phyloP scores from a whole-genome alignment of 2,113 vertebrate genomes.

The Gorsachius goisagi region DNA sequence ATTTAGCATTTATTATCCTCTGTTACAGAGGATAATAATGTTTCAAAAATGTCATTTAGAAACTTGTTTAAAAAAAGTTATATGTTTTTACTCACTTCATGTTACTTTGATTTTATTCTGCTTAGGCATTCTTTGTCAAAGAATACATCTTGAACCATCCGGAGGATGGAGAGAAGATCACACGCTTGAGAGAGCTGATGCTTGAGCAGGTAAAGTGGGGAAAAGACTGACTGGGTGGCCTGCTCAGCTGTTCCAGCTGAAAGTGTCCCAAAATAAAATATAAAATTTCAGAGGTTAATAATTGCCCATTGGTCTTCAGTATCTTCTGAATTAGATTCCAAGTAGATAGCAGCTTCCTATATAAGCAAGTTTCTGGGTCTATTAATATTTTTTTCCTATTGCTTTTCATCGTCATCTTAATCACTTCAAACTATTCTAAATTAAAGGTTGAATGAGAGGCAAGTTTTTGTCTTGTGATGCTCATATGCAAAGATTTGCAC shows the following conservation, averaged over 20 bases:
- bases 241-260: not conserved
- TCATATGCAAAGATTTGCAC: not conserved
- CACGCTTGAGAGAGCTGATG: constrained; percentile 93
- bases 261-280: not conserved
- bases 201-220: constrained; percentile 88
- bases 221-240: not conserved
- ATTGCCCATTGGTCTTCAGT: not conserved
- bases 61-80: not conserved
- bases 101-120: not conserved
- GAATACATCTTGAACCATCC: constrained; percentile 95
- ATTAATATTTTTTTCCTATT: not conserved
- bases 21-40: too few relatives aligned
- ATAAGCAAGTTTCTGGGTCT: not conserved
- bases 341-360: not conserved
- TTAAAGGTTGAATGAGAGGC: not conserved
- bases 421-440: not conserved
- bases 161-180: constrained; percentile 97
- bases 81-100: not conserved
- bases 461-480: not conserved
- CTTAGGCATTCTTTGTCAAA: constrained; percentile 95
- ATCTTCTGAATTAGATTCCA: not conserved
- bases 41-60: not conserved
- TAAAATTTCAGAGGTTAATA: not conserved
- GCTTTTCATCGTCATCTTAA: not conserved
- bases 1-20: not conserved